Percentiles rank a stretch among this genome's conserved stretches.
phyloP scores from a whole-genome alignment of 2,113 vertebrate species.

The Stigmatopora argus region DNA sequence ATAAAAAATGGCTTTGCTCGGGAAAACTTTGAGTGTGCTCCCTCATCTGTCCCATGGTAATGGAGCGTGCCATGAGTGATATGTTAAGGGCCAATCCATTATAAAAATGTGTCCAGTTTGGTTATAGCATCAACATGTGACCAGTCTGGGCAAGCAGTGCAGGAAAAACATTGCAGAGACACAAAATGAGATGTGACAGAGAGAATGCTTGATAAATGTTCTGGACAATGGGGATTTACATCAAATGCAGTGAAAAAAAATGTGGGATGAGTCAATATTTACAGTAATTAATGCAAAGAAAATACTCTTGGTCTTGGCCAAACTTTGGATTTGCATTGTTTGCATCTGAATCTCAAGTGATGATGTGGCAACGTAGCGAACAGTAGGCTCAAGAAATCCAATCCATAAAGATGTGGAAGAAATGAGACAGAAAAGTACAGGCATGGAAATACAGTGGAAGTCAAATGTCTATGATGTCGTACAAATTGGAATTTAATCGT shows the following conservation, averaged over 20 bases:
- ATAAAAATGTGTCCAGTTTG: conserved; percentile 7
- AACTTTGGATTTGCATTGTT: neutral
- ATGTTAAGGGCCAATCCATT: conserved; percentile 4
- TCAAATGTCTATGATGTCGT: neutral
- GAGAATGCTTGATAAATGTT: neutral
- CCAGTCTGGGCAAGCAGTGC: conserved; percentile 1
- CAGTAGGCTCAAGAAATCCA: no score
- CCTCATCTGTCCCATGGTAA: conserved; percentile 1
- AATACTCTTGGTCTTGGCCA: neutral
- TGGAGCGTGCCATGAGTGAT: conserved; percentile 4
- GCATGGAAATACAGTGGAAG: neutral
- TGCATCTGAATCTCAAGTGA: neutral
- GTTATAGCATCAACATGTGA: conserved; percentile 8
- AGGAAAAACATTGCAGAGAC: neutral
- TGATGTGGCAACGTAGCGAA: no score
- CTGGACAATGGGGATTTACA: neutral
- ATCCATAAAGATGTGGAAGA: no score
- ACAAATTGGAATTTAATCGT: neutral
- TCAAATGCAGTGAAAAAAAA: neutral
- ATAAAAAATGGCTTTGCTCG: neutral
- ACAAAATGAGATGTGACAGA: neutral
- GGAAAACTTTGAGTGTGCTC: neutral
- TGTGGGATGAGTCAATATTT: neutral
- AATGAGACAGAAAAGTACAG: neutral
- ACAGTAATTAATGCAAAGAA: neutral